These are phyloP conservation scores for Chaetops frenatus DNA, from an alignment of 2,113 vertebrate genomes.

Conservation along the genomic window DNA sequence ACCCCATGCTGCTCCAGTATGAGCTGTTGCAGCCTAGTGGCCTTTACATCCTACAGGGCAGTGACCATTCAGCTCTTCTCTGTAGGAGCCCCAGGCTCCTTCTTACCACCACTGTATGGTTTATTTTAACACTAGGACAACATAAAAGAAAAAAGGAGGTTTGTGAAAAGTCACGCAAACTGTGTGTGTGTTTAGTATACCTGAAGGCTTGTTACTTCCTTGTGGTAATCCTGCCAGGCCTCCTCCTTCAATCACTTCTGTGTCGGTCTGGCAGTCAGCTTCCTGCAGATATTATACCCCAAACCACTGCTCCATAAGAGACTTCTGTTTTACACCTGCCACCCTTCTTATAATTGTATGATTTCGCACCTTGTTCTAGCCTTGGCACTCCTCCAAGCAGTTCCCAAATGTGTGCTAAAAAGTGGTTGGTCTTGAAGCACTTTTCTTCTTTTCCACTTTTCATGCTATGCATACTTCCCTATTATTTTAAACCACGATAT, in stretches of 20 bases:
- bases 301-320: slow-evolving; percentile 47
- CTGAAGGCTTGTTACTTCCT: slow-evolving; percentile 36
- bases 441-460: slow-evolving; percentile 13
- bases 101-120: not conserved
- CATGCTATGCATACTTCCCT: not conserved
- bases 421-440: slow-evolving; percentile 34
- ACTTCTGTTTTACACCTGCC: slow-evolving; percentile 62
- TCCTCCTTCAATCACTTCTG: slow-evolving; percentile 32
- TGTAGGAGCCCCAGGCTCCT: not conserved
- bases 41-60: not conserved
- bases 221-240: slow-evolving; percentile 35
- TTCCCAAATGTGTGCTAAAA: not conserved
- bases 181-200: not conserved
- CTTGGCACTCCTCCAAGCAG: slow-evolving; percentile 20
- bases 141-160: slow-evolving; percentile 42
- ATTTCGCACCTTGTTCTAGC: slow-evolving; percentile 47
- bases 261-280: slow-evolving; percentile 35
- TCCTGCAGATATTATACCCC: slow-evolving; percentile 22
- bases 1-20: not conserved
- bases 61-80: not conserved
- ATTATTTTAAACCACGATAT: slow-evolving; percentile 18
- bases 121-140: slow-evolving; percentile 24
- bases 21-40: not conserved
- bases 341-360: slow-evolving; percentile 34
- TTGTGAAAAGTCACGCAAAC: slow-evolving; percentile 34